These are phyloP conservation scores for Aegotheles bennettii DNA, from an alignment of 2,113 vertebrate genomes.

Conservation along the genomic window DNA sequence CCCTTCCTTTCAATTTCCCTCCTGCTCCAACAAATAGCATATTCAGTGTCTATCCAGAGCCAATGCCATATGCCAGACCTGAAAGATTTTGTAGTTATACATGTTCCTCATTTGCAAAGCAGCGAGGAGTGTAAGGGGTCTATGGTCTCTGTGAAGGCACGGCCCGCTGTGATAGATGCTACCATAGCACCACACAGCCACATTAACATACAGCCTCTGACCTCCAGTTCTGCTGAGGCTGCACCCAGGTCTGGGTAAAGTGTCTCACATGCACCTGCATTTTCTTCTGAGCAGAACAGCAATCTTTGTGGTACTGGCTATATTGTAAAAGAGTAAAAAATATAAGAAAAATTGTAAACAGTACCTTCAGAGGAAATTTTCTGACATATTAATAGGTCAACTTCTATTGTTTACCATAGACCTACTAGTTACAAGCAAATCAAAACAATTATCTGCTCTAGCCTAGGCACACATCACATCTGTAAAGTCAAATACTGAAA, in stretches of 20 bases:
- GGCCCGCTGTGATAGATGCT: neutral
- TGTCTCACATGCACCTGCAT: neutral
- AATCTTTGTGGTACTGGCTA: neutral
- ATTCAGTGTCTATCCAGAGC: neutral
- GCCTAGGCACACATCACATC: neutral
- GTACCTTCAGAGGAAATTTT: neutral
- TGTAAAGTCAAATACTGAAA: neutral
- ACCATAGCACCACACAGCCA: rapidly evolving
- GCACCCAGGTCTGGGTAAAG: neutral
- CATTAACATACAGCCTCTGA: neutral
- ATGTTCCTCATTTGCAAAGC: neutral
- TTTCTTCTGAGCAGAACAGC: neutral
- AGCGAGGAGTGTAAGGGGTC: neutral
- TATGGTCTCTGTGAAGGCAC: neutral
- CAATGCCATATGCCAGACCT: neutral
- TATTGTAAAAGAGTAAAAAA: neutral
- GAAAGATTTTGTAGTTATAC: neutral
- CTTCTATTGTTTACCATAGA: neutral
- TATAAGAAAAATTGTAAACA: neutral
- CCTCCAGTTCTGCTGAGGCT: neutral
- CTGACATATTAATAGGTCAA: neutral
- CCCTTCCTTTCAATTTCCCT: neutral
- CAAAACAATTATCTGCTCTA: neutral
- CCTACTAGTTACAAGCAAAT: neutral
- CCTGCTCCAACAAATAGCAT: neutral